Evolutionary conservation across 2,113 vertebrate species (phyloP), one percentile per base, ranked within the genome.

Genomic region (Siphamia tubifer): DNA sequence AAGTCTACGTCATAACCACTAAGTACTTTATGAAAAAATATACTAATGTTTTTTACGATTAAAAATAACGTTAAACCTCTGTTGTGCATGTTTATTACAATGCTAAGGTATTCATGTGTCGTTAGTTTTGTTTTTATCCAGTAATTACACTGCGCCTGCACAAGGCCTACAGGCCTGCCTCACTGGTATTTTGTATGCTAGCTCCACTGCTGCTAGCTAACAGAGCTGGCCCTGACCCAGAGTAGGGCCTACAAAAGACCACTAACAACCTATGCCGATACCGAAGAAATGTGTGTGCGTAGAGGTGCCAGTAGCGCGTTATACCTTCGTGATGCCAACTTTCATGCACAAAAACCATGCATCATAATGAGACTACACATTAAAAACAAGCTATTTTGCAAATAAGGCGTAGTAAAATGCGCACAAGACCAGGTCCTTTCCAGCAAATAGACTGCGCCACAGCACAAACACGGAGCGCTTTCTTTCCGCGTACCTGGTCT

Each of bases 401-500:
- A 15, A 8, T 35, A 21, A 64, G 31, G 68, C 67, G 42, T 36
- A 58, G 16, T 49, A 51, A 27, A 45, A 30, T 88, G 81, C 89
- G 89, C 82, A 87, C 67, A 58, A 76, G 72, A 77, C 24, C 55
- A 2, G 31, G 20, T 52, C 13, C 20, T 1, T 24, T 1, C 84
- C 88, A 90, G 88, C 70, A 87, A 89, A 64, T 90, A 90, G 87
- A 88, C 89, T 78, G 79, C 86, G 81, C 84, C 87, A 81, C 70
- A 36, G 65, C 40, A 21, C 55, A 24, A 55, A 58, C 73, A 64
- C 69, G 77, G 74, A 84, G 62, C 80, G 61, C 60, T 53, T 56
- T 74, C 42, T 82, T 66, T 47, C 43, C 5, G 10, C 73, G 76
- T 87, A 97, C 96, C 95, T 97, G 96, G 91, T 97, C 95, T 88